A percentile compares a stretch with the other conserved stretches of the same genome.
Conservation (phyloP, 2,888 invertebrate species). For the Smittia sp. region DNA sequence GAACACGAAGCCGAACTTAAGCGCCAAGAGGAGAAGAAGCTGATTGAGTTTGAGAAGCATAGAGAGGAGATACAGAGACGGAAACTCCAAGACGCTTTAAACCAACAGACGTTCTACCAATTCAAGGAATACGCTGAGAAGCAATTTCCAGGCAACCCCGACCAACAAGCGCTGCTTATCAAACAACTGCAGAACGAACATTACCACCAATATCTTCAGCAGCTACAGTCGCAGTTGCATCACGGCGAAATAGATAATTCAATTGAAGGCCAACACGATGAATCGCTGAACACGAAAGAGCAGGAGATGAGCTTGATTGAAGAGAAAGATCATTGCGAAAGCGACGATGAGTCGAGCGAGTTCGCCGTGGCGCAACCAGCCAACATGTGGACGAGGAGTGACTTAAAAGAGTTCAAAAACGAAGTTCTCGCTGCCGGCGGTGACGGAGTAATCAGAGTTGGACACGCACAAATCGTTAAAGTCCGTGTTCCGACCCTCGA, state of each 20-base stretch:
- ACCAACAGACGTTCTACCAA: conserved; percentile 89
- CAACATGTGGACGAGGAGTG: conserved; percentile 93
- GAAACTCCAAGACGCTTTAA: conserved; percentile 93
- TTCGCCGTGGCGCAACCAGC: conserved; percentile 65
- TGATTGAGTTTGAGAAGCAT: conserved; percentile 45
- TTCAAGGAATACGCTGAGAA: conserved; percentile 67
- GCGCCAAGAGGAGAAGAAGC: conserved; percentile 56
- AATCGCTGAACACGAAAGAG: conserved; percentile 48
- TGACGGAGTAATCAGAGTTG: conserved; percentile 60
- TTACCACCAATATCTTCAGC: conserved; percentile 98
- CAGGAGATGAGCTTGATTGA: conserved; percentile 45
- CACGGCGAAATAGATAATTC: conserved; percentile 44
- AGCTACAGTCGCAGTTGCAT: conserved; percentile 61
- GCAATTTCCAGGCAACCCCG: conserved; percentile 86
- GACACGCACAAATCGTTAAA: conserved; percentile 30
- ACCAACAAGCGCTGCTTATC: conserved; percentile 90
- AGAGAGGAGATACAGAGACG: conserved; percentile 55
- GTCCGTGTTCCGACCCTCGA: conserved; percentile 93
- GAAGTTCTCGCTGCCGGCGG: conserved; percentile 72
- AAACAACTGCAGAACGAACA: conserved; percentile 97
- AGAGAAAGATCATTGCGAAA: conserved; percentile 44
- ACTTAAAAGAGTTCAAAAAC: conserved; percentile 86
- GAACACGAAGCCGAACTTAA: conserved; percentile 63
- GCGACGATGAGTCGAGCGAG: conserved; percentile 51
- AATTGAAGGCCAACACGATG: conserved; percentile 44